Base-by-base conservation (phyloP, 1,140 invertebrate species). In the Ceratina calcarata region DNA sequence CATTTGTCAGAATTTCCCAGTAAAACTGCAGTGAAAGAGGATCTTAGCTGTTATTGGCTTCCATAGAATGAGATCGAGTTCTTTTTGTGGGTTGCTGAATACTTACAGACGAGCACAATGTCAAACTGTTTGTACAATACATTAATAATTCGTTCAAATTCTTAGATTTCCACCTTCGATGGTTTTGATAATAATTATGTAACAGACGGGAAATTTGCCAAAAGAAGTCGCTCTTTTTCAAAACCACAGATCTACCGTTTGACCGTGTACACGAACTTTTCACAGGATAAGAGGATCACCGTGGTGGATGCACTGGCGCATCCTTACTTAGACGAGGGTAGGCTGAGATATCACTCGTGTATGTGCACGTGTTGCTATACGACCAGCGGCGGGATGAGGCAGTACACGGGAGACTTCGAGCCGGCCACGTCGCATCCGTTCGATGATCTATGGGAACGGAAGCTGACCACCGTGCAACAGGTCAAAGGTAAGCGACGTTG, bases 341-440 rank as follows among this genome's bases (percentile, higher is more conserved):
- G 99, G 84, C 94, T 99, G 82, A 95, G 99, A 87, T 99, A 99
- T 94, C 99, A 99, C 93, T 99, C 99, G 60, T 99, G 99, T 92
- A 99, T 99, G 99, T 99, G 99, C 94, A 97, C 97, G 89, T 99
- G 99, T 92, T 99, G 99, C 94, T 97, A 96, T 91, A 96, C 95
- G 86, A 95, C 95, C 75, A 95, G 95, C 53, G 94, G 94, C 80
- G 95, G 95, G 20, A 93, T 96, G 90, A 94, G 98, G 78, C 97
- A 98, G 91, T 99, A 98, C 93, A 97, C 97, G 72, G 94, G 95
- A 49, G 98, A 99, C 91, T 97, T 99, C 89, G 99, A 99, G 93
- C 98, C 98, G 18, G 95, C 96, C 65, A 97, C 98, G 62, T 94
- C 96, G 49, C 95, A 96, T 90, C 95, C 96, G 65, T 99, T 99